Evolutionary conservation across 2,113 vertebrate genomes (phyloP), one percentile per base, ranked within the genome.

Genomic region (Alexandromys fortis): DNA sequence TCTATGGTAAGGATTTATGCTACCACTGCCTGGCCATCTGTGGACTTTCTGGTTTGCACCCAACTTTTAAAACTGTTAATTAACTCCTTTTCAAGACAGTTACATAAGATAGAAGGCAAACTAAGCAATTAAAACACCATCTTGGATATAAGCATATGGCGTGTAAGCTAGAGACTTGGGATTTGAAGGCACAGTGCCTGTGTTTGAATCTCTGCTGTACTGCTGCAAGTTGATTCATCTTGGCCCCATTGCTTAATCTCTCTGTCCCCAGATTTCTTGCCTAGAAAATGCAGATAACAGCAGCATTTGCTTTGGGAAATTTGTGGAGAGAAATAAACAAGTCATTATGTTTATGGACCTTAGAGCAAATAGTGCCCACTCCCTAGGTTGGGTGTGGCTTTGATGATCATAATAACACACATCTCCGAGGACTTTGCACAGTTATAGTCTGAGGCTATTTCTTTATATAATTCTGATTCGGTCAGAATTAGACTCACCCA

Each of bases 51-150:
- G 79, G 86, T 95, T 92, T 78, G 68, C 28, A 89, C 38, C 28
- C 89, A 96, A 92, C n/a, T 92, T 97, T 78, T 92, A 45, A 96
- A 96, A 78, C 82, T 97, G 70, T 89, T 96, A 93, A 96, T 97
- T 97, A 97, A 97, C 91, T 95, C 81, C 22, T 96, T 95, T 96
- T 94, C 81, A 92, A 97, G 81, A 95, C 47, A 91, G 76, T 94
- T 95, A 96, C 22, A 95, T 90, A 92, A 96, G 52, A 92, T 73
- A 28, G 19, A 92, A 95, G 81, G 92, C 72, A 97, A 96, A 94
- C 30, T 65, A 93, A 77, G 77, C 83, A 96, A 94, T 95, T 96
- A 97, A 97, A 97, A 92, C 65, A 92, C 49, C 52, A 94, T 81
- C 14, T 24, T 88, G 67, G 81, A 92, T 95, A 88, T 33, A 97